phyloP scores from a whole-genome alignment of 1,140 invertebrate genomes.

The Zaprionus capensis region DNA sequence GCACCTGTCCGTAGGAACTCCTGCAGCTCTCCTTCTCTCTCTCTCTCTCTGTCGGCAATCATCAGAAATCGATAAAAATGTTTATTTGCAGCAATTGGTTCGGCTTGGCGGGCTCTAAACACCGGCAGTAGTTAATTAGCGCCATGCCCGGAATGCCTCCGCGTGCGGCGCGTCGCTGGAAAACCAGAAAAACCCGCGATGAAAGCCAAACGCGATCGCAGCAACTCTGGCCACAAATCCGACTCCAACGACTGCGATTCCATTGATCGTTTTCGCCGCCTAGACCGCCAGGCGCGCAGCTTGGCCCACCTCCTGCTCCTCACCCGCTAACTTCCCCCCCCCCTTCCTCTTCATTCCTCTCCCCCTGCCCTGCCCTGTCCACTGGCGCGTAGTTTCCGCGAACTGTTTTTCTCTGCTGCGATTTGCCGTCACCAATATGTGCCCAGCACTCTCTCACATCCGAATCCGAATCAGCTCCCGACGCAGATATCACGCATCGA shows the following conservation, averaged over 20 bases:
- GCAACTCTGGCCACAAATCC: slow-evolving; percentile 4
- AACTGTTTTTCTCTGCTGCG: slow-evolving; percentile 43
- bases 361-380: neutral
- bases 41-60: slow-evolving; percentile 59
- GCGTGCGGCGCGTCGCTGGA: slow-evolving; percentile 57
- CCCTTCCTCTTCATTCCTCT: no score
- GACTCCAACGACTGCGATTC: slow-evolving; percentile 56
- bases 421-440: slow-evolving; percentile 75
- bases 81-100: slow-evolving; percentile 77
- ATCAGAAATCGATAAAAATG: slow-evolving; percentile 83
- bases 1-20: slow-evolving; percentile 42
- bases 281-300: slow-evolving; percentile 76
- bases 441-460: slow-evolving; percentile 41
- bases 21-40: neutral
- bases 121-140: slow-evolving; percentile 84
- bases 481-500: slow-evolving; percentile 66
- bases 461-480: slow-evolving; percentile 74
- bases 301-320: neutral
- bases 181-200: slow-evolving; percentile 39
- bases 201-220: slow-evolving; percentile 32
- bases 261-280: slow-evolving; percentile 74
- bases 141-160: slow-evolving; percentile 75
- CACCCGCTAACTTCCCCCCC: neutral
- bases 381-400: slow-evolving; percentile 54
- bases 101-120: slow-evolving; percentile 47